Conservation (phyloP, 2,113 vertebrate species). For the Tetrax tetrax region DNA sequence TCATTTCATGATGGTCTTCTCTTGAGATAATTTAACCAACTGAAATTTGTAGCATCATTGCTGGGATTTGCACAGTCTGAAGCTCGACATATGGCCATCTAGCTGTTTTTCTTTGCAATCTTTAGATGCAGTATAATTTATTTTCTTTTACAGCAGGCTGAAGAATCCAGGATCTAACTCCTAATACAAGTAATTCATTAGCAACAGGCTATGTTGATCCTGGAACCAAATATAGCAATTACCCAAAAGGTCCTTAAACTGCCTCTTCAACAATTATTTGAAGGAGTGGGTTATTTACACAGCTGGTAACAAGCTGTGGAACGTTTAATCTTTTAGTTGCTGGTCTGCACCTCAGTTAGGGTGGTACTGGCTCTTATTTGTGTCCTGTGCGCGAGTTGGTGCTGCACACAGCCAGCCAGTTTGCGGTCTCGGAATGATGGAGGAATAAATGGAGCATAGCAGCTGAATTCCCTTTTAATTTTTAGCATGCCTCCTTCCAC, state of each 20-base stretch:
- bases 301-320: neutral
- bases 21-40: neutral
- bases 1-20: neutral
- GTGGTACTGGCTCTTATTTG: neutral
- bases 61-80: neutral
- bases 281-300: neutral
- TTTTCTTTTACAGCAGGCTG: neutral
- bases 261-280: neutral
- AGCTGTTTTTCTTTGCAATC: neutral
- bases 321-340: neutral
- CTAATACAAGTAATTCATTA: slow-evolving; percentile 4
- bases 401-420: neutral
- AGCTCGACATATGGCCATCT: neutral
- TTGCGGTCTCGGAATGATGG: neutral
- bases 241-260: neutral
- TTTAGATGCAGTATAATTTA: neutral
- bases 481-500: neutral
- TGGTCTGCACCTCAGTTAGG: neutral
- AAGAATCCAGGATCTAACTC: neutral
- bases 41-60: neutral
- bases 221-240: neutral
- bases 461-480: neutral
- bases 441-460: neutral
- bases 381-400: neutral
- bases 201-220: neutral